A percentile compares a stretch with the other conserved stretches of the same genome.
Conservation (phyloP, 92 coral and sea anemone species). For the Zoanthus sansibaricus region DNA sequence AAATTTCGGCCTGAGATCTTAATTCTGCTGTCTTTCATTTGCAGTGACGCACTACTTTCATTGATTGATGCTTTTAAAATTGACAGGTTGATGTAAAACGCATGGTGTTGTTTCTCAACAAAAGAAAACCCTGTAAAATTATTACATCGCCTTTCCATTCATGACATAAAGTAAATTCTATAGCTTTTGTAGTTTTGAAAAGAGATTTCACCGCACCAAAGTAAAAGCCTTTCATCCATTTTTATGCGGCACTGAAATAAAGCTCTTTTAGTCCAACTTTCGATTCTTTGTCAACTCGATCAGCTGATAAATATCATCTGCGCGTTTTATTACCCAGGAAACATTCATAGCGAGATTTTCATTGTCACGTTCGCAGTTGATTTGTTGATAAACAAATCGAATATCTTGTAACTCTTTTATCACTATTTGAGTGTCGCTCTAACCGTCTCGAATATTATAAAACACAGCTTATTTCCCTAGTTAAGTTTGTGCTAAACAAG, state of each 20-base stretch:
- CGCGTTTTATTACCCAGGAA: neutral
- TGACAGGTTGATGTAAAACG: neutral
- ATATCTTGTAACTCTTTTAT: neutral
- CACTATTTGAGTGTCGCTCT: too few relatives aligned
- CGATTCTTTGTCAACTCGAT: neutral
- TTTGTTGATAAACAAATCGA: neutral
- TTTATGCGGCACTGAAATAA: neutral
- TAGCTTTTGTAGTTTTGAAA: neutral
- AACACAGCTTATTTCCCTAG: too few relatives aligned
- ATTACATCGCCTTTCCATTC: neutral
- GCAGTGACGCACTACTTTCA: conserved; percentile 6
- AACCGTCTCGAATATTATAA: too few relatives aligned
- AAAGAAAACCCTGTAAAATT: neutral
- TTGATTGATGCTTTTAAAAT: neutral
- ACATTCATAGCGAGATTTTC: neutral
- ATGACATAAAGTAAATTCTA: neutral
- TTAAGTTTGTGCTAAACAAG: too few relatives aligned
- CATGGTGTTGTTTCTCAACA: conserved; percentile 32
- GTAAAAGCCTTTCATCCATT: neutral
- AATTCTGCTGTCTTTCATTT: neutral
- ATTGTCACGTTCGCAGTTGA: neutral
- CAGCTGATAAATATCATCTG: neutral
- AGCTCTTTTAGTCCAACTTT: neutral
- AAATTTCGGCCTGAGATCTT: neutral
- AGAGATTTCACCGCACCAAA: neutral